Base-by-base conservation (phyloP, 1,140 invertebrate genomes). In the Eupristina koningsbergeri region DNA sequence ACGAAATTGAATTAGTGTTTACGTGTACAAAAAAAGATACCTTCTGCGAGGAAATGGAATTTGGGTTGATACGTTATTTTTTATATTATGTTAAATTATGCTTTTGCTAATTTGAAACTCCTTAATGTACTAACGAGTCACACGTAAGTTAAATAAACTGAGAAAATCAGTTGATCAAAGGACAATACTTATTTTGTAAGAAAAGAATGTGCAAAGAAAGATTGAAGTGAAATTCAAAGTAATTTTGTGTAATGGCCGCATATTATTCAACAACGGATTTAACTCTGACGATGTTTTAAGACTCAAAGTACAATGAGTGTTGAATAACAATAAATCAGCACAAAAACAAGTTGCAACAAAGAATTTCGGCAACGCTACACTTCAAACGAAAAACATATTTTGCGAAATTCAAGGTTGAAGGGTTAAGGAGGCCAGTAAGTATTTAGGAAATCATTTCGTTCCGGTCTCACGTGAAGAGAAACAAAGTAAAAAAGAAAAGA, bases 401-500 rank as follows among this genome's bases (percentile, higher is more conserved):
- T 26, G 53, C 34, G 29, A 64, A 76, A 76, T 83, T 39, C 61
- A 69, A 77, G 75, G 75, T 19, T 80, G 50, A 39, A 58, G 47
- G 63, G 78, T 41, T 50, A 82, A 82, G 50, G 80, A 81, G 80
- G 53, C 9, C 41, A 31, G 36, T 22, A 22, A 34, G 36, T 73
- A 75, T 81, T 75, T 75, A 75, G 80, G 80, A 73, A 81, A 81
- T 75, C 71, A 71, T n/a, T 81, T 81, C 69, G 80, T 81, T 81
- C 71, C 71, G 71, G 39, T 45, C n/a, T 26, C 41, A n/a, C 19
- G 45, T 50, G 58, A 29, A 53, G 69, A 71, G 69, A 50, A 71
- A 31, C 19, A 53, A 36, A 39, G 47, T 58, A 36, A 75, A 76
- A 45, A 61, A n/a, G n/a, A n/a, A n/a, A 81, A 73, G 36, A 53